Evolutionary conservation across 1,140 invertebrate species (phyloP).

Genomic region (Mamestra configurata): DNA sequence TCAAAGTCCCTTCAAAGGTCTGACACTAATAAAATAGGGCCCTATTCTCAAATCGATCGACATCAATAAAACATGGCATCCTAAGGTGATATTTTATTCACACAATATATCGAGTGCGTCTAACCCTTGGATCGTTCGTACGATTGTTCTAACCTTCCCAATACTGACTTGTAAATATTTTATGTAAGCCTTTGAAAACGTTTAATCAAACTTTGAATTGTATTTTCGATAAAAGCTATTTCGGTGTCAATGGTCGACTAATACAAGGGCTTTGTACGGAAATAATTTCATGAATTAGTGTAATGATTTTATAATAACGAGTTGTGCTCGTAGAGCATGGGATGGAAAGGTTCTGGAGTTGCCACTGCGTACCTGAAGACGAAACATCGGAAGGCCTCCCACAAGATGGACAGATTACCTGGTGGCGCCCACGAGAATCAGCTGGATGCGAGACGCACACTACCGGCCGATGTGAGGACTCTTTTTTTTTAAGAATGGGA

Average conservation of each 20-base stretch:
- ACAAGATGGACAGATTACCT: no score
- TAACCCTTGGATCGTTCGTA: not conserved
- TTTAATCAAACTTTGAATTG: not conserved
- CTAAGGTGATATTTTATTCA: not conserved
- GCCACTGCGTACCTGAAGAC: no score
- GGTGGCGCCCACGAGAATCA: no score
- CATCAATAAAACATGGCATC: slow-evolving; percentile 3
- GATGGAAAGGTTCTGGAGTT: no score
- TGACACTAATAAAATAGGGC: not conserved
- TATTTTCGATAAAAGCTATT: not conserved
- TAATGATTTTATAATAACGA: no score
- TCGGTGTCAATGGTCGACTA: not conserved
- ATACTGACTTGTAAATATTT: not conserved
- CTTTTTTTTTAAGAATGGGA: no score
- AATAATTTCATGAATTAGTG: not conserved
- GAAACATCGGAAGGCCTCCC: no score
- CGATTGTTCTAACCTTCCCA: slow-evolving; percentile 6
- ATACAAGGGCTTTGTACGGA: not conserved
- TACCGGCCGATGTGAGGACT: no score
- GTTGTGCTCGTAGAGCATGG: no score
- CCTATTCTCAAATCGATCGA: not conserved
- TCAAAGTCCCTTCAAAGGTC: not conserved
- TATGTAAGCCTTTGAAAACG: not conserved
- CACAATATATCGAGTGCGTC: not conserved
- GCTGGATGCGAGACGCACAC: no score